phyloP scores from a whole-genome alignment of 2,113 vertebrate species.

The Antidorcas marsupialis region DNA sequence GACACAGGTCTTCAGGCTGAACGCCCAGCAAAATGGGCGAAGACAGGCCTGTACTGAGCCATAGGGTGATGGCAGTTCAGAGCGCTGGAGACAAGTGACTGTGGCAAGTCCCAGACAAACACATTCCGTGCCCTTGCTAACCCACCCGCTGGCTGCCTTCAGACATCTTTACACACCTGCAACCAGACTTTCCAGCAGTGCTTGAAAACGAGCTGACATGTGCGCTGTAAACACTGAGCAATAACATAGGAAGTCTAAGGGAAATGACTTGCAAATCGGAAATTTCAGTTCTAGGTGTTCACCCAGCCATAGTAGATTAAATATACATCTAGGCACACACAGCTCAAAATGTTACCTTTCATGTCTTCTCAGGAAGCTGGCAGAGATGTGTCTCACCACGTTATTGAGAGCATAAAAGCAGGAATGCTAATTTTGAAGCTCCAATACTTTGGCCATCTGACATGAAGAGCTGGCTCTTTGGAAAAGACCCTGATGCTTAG shows the following conservation, averaged over 20 bases:
- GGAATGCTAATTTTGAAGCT: not conserved
- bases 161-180: not conserved
- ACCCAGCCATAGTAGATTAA: not conserved
- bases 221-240: not conserved
- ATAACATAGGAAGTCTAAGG: not conserved
- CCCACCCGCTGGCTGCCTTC: rapidly evolving
- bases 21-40: not conserved
- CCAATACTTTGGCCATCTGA: not conserved
- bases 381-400: not conserved
- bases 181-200: not conserved
- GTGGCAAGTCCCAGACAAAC: not conserved
- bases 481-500: not conserved
- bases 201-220: not conserved
- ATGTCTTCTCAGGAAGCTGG: not conserved
- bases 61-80: not conserved
- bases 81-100: not conserved
- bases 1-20: not conserved
- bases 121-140: not conserved
- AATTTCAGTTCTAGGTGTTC: not conserved
- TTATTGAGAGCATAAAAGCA: not conserved
- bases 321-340: not conserved
- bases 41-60: not conserved
- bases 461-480: not conserved
- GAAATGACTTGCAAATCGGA: not conserved
- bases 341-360: not conserved